phyloP scores from a whole-genome alignment of 2,113 vertebrate species.

The Scatophagus argus region DNA sequence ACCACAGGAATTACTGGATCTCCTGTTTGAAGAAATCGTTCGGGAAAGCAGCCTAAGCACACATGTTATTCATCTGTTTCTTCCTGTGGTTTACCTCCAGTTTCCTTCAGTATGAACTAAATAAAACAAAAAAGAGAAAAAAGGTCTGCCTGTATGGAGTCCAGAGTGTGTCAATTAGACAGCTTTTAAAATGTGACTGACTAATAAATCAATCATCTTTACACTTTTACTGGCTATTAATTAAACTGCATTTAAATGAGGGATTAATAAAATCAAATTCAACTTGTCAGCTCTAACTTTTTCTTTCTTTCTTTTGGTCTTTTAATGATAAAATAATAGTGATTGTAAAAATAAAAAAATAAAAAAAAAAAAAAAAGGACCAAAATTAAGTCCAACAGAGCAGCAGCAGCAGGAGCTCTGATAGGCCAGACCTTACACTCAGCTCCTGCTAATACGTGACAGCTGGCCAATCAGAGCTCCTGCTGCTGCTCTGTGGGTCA shows the following conservation, averaged over 20 bases:
- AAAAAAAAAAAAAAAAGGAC: no score
- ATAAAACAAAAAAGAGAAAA: neutral
- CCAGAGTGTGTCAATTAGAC: neutral
- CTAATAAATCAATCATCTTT: neutral
- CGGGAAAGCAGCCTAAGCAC: neutral
- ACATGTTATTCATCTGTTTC: neutral
- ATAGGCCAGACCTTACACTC: constrained; percentile 1
- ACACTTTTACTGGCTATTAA: neutral
- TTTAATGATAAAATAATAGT: neutral
- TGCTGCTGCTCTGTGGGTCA: neutral
- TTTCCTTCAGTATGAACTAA: neutral
- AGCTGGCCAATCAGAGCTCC: constrained; percentile 26
- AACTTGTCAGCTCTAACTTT: no score
- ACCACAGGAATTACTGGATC: neutral
- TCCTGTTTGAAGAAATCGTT: neutral
- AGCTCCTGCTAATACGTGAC: neutral
- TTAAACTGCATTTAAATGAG: neutral
- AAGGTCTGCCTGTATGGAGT: neutral
- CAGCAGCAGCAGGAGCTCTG: neutral
- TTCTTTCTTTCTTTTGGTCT: neutral
- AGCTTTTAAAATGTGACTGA: neutral
- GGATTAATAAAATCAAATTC: neutral
- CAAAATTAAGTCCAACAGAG: neutral
- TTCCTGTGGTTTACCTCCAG: neutral
- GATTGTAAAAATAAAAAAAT: neutral